These are phyloP conservation scores for Drosophila leontia DNA, from an alignment of 1,140 invertebrate genomes.

Conservation along the genomic window DNA sequence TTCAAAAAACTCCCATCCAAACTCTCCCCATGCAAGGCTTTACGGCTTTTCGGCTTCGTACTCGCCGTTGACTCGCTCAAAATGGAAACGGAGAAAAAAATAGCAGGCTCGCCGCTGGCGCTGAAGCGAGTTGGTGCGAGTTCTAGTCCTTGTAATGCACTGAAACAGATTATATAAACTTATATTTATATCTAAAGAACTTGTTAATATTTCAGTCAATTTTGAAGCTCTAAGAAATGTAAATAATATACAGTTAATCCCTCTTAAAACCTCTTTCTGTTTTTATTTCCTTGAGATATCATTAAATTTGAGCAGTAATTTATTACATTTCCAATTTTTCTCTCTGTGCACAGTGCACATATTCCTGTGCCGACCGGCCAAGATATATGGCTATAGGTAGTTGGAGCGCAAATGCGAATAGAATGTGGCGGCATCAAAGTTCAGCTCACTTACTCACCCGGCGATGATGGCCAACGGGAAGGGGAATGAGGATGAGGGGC, in stretches of 20 bases:
- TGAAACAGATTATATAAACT: background rate
- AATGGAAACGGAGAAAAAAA: conserved; percentile 43
- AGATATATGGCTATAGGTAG: conserved; percentile 80
- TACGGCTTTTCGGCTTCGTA: conserved; percentile 81
- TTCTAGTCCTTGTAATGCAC: conserved; percentile 50
- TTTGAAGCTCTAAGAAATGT: too few species aligned
- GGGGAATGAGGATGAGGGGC: background rate
- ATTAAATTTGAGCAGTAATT: background rate
- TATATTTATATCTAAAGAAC: too few species aligned
- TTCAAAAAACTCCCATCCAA: background rate
- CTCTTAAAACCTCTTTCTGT: background rate
- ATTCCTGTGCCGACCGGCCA: conserved; percentile 56
- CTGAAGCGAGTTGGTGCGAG: conserved; percentile 52
- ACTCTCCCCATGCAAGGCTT: conserved; percentile 51
- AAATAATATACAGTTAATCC: too few species aligned
- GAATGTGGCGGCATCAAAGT: conserved; percentile 83
- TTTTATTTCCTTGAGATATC: background rate
- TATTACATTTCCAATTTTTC: background rate
- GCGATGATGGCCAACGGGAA: conserved; percentile 55
- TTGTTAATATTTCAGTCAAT: background rate
- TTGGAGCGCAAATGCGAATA: conserved; percentile 79
- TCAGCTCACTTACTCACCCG: conserved; percentile 80
- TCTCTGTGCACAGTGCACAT: conserved; percentile 26
- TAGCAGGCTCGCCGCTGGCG: conserved; percentile 55
- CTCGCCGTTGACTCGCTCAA: conserved; percentile 54